These are phyloP conservation scores for Oncorhynchus tshawytscha DNA, from an alignment of 2,113 vertebrate species.

Conservation along the genomic window DNA sequence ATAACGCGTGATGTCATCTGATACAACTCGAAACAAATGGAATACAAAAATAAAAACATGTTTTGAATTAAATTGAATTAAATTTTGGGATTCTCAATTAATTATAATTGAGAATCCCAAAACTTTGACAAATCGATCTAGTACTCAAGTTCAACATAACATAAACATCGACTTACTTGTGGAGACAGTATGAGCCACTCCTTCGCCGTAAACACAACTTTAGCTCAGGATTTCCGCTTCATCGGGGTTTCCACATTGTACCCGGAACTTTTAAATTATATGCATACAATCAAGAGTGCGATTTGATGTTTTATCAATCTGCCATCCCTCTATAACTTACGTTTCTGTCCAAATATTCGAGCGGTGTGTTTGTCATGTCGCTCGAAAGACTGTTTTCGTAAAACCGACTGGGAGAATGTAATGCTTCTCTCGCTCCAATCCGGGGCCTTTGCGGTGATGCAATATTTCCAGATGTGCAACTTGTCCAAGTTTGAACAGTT, in stretches of 20 bases:
- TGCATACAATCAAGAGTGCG: neutral
- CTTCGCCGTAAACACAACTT: conserved; percentile 24
- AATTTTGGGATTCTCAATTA: too few relatives aligned
- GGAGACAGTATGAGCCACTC: conserved; percentile 25
- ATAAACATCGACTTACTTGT: too few relatives aligned
- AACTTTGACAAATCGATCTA: too few relatives aligned
- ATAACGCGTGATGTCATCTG: too few relatives aligned
- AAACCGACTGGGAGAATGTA: too few relatives aligned
- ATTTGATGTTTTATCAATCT: neutral
- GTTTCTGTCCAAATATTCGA: neutral
- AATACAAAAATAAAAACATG: too few relatives aligned
- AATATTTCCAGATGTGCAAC: conserved; percentile 79
- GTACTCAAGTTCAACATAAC: too few relatives aligned
- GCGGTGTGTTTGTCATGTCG: neutral
- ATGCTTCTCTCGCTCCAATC: conserved; percentile 45
- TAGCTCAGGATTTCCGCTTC: conserved; percentile 32
- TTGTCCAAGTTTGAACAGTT: neutral
- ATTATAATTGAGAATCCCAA: too few relatives aligned
- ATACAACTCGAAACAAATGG: too few relatives aligned
- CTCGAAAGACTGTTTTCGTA: neutral
- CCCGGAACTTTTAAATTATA: neutral
- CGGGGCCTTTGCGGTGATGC: conserved; percentile 68
- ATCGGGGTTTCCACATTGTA: conserved; percentile 17
- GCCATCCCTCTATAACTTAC: neutral
- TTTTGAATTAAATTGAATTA: too few relatives aligned